Base-by-base conservation (phyloP, 2,888 invertebrate species). In the Epicampocera succincta region DNA sequence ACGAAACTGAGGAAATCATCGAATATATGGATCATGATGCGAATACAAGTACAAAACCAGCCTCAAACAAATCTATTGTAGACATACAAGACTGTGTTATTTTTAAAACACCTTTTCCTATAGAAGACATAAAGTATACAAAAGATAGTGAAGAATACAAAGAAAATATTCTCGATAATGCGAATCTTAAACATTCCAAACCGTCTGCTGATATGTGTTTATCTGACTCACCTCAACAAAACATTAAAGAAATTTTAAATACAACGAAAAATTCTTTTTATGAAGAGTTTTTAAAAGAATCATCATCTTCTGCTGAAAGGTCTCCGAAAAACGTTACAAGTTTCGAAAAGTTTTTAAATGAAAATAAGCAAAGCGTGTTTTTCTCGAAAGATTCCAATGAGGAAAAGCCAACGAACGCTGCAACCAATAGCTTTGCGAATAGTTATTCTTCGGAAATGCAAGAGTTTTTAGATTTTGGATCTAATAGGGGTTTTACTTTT, bases 71-170 rank as follows among this genome's bases (percentile, higher is more conserved):
- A 5, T 54, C 77, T 17, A 29, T 69, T 46, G 17, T 80, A 11
- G 74, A 80, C 46, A 82, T 82, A 71, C 52, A 71, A 52, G 78
- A 78, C 12, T 82, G 82, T 60, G 21, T 82, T 44, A 38, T 74
- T 19, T 74, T 82, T 12, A 82, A 82, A 60, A 54, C 69, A 2
- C 69, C 78, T 13, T 60, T 68, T 13, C 66, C 69, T 9, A 21
- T 44, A 6, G 12, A 42, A 40, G 44, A 58, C 1, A 5, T 56
- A 9, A n/a, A 21, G 11, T 17, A 25, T n/a, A 33, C 3, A 3
- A 5, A 29, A 52, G 19, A 58, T 9, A 73, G 63, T 40, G 73
- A 76, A 58, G 63, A 29, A 52, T n/a, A 58, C 4, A 73, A 68
- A 46, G 73, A 77, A 65, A 69, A 65, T 52, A 12, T 40, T 13